A percentile compares a stretch with the other conserved stretches of the same genome.
Evolutionary conservation across 2,888 invertebrate species (phyloP).

Genomic region (Papilio demoleus): DNA sequence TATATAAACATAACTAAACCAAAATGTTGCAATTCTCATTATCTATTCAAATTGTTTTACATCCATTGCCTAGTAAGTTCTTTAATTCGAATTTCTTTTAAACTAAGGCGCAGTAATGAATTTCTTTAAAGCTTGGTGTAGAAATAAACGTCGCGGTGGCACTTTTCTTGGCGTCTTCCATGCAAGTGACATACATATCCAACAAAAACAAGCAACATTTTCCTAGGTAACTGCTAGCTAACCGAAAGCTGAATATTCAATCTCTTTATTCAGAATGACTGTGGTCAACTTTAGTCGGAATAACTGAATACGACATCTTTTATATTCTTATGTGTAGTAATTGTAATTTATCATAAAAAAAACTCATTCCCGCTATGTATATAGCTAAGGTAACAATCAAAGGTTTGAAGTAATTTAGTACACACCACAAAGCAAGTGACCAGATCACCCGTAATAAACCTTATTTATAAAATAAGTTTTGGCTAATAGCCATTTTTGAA

Average conservation of each 20-base stretch:
- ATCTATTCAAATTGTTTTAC: background rate
- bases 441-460: background rate
- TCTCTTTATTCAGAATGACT: too few relatives aligned
- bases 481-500: background rate
- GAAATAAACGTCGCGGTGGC: constrained; percentile 20
- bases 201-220: background rate
- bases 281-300: too few relatives aligned
- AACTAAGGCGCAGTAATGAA: constrained; percentile 4
- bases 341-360: too few relatives aligned
- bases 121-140: background rate
- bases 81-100: background rate
- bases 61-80: background rate
- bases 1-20: background rate
- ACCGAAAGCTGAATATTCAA: too few relatives aligned
- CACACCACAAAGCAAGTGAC: background rate
- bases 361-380: too few relatives aligned
- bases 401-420: background rate
- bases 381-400: background rate
- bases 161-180: background rate
- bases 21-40: background rate
- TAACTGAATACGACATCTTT: too few relatives aligned
- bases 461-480: background rate
- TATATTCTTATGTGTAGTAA: too few relatives aligned
- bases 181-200: constrained; percentile 9
- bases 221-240: background rate